These are phyloP conservation scores for Prostheceraeus crozeri DNA, from an alignment of 2,888 invertebrate genomes.

Conservation along the genomic window DNA sequence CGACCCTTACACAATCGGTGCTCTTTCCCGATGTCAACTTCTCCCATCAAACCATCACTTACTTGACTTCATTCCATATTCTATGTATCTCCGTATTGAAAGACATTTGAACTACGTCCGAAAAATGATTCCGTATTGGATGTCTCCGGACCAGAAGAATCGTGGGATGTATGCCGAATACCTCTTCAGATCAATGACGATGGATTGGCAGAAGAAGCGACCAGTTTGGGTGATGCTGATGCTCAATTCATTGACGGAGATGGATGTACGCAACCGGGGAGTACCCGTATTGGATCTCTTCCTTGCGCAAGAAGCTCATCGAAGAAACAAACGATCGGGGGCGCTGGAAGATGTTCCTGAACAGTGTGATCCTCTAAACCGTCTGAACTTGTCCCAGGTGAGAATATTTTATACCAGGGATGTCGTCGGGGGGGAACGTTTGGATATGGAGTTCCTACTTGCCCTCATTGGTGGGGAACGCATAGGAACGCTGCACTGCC, in stretches of 20 bases:
- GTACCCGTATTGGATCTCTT: conserved; percentile 61
- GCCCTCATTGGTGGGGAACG: too few species aligned
- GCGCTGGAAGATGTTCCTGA: conserved; percentile 61
- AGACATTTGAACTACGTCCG: neutral
- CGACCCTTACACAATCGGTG: conserved; percentile 58
- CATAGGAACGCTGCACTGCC: too few species aligned
- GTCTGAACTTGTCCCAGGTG: neutral
- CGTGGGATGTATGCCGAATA: neutral
- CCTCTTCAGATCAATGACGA: conserved; percentile 58
- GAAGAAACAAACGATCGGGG: conserved; percentile 57
- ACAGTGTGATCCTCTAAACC: conserved; percentile 61
- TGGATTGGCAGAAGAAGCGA: conserved; percentile 60
- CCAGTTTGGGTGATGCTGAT: conserved; percentile 62
- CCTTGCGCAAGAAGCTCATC: conserved; percentile 59
- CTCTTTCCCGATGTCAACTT: conserved; percentile 58
- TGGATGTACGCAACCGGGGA: conserved; percentile 57
- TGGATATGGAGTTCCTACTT: too few species aligned
- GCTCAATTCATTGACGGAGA: conserved; percentile 59
- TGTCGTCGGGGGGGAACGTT: too few species aligned
- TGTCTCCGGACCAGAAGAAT: neutral
- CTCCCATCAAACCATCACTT: conserved; percentile 55
- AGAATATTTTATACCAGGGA: too few species aligned
- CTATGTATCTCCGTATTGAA: neutral
- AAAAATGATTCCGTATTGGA: neutral
- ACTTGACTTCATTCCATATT: conserved; percentile 51